Evolutionary conservation across 2,797 vertebrate genomes (phyloP), one percentile per base, ranked within the genome.

Genomic region (Thamnophis elegans): DNA sequence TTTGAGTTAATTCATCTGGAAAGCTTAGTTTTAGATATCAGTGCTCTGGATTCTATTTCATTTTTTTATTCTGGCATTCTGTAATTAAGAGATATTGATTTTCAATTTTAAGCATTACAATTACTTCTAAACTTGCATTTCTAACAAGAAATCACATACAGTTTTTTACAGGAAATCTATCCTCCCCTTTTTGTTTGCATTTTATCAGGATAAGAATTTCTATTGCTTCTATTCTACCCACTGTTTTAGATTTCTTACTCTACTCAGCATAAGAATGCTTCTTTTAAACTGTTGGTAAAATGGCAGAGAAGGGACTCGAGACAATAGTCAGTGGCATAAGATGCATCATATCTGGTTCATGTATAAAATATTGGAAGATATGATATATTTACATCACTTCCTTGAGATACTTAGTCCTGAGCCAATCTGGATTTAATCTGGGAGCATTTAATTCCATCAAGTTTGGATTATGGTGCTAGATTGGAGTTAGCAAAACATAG

Each of bases 1-100:
- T 90, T 85, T 65, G 94, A 92, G 32, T 53, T 85, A 92, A 91
- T 85, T 94, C 88, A 85, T 73, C 59, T 92, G 87, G 59, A 87
- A 73, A 87, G 18, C 92, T 85, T 68, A 85, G 51, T 89, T 93
- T 94, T 94, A 89, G 53, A 88, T 56, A 51, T 14, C 13, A 51
- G 0, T 20, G 51, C 87, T 85, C 54, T n/a, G 88, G 82, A n/a
- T 91, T 91, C 89, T 6, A 68, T 85, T 95, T 78, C 20, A 85
- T 92, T 47, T 26, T 60, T 60, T 93, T 78, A 42, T 92, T 92
- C 68, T 68, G 94, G 88, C 65, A 4, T 42, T 73, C 47, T 56
- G 9, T n/a, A 88, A 4, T 73, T 89, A 62, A 54, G 87, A 89
- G 88, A 3, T n/a, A 1, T 47, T 82, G 36, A 82, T 82, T 82